Percentiles rank a stretch among this genome's conserved stretches.
phyloP scores from a whole-genome alignment of 1,140 invertebrate genomes.

The Tetragnatha versicolor region DNA sequence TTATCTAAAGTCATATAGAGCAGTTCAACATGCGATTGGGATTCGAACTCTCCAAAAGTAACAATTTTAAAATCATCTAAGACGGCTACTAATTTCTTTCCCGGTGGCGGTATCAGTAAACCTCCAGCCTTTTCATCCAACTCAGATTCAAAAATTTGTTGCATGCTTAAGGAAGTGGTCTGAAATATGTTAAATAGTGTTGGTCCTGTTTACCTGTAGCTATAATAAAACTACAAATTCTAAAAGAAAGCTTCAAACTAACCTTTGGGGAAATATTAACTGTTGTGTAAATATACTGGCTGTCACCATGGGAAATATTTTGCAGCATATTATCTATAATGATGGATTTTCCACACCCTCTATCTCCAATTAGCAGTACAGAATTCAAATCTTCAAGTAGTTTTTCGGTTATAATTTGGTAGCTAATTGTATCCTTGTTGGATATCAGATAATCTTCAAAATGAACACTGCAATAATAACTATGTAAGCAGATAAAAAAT shows the following conservation, averaged over 20 bases:
- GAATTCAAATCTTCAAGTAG: constrained; percentile 73
- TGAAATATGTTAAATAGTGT: constrained; percentile 60
- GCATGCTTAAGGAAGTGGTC: constrained; percentile 77
- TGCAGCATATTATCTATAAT: constrained; percentile 74
- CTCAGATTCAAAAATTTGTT: constrained; percentile 77
- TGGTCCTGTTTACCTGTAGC: not conserved
- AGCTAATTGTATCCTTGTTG: constrained; percentile 81
- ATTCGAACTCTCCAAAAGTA: constrained; percentile 83
- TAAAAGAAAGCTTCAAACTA: constrained; percentile 57
- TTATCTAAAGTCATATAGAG: constrained; percentile 86
- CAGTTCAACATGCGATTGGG: constrained; percentile 84
- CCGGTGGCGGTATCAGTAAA: constrained; percentile 76
- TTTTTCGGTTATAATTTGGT: constrained; percentile 74
- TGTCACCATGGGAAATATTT: constrained; percentile 69
- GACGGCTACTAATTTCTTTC: constrained; percentile 80
- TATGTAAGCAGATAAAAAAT: not conserved
- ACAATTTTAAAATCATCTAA: constrained; percentile 93
- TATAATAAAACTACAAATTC: not conserved
- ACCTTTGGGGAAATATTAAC: constrained; percentile 84
- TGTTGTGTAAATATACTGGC: constrained; percentile 69
- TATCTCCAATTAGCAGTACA: constrained; percentile 78
- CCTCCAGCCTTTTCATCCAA: constrained; percentile 85
- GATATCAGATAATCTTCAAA: constrained; percentile 78
- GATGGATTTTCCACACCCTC: constrained; percentile 81
- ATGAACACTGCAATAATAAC: not conserved